These are phyloP conservation scores for Psittacara wagleri DNA, from an alignment of 2,113 vertebrate genomes.

Conservation along the genomic window DNA sequence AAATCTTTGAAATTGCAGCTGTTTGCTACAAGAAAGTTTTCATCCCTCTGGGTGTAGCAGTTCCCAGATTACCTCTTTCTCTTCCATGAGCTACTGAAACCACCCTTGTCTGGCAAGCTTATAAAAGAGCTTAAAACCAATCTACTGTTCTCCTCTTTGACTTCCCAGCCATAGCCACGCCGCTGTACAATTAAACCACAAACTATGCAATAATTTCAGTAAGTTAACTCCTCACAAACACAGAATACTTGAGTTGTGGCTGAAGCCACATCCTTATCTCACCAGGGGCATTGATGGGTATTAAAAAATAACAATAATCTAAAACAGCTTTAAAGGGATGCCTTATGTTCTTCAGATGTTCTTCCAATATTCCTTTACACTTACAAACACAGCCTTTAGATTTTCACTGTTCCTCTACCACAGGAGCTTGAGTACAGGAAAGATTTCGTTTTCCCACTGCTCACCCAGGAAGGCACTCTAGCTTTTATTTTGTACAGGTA, in stretches of 20 bases:
- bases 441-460: neutral
- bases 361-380: neutral
- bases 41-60: neutral
- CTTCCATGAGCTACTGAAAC: neutral
- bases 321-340: neutral
- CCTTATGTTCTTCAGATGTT: neutral
- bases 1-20: neutral
- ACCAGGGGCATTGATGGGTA: neutral
- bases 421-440: neutral
- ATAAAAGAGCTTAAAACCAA: neutral
- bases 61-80: neutral
- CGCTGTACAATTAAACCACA: neutral
- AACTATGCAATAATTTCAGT: neutral
- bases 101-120: neutral
- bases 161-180: neutral
- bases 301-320: neutral
- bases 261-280: conserved; percentile 7
- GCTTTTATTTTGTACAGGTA: neutral
- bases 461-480: fast-evolving
- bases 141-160: neutral
- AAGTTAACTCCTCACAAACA: neutral
- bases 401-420: neutral
- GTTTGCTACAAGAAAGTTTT: neutral
- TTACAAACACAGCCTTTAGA: neutral
- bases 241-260: neutral